These are phyloP conservation scores for Hydriomena furcata DNA, from an alignment of 2,888 invertebrate genomes.

Conservation along the genomic window DNA sequence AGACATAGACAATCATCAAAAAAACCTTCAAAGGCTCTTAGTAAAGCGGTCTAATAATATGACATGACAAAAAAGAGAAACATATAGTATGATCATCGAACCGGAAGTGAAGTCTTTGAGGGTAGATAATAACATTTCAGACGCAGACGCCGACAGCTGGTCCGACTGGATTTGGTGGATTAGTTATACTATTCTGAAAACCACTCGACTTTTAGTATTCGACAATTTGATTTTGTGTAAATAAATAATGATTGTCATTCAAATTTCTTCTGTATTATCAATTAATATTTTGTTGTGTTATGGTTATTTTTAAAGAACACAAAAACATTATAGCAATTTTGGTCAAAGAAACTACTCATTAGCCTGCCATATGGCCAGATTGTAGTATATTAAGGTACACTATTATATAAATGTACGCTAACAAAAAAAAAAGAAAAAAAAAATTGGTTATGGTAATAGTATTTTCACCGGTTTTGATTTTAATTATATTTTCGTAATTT, in stretches of 20 bases:
- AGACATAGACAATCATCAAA: not conserved
- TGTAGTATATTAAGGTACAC: too few relatives aligned
- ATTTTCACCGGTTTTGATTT: too few relatives aligned
- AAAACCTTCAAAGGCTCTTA: not conserved
- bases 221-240: not conserved
- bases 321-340: too few relatives aligned
- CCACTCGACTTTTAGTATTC: constrained; percentile 6
- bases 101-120: constrained; percentile 73
- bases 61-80: constrained; percentile 57
- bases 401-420: too few relatives aligned
- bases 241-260: not conserved
- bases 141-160: constrained; percentile 54
- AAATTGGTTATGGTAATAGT: too few relatives aligned
- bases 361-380: too few relatives aligned
- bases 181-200: constrained; percentile 42
- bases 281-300: too few relatives aligned
- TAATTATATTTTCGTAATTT: too few relatives aligned
- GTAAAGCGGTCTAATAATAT: not conserved
- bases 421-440: too few relatives aligned
- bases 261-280: too few relatives aligned
- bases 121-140: constrained; percentile 76
- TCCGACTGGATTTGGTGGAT: constrained; percentile 48
- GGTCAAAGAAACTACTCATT: too few relatives aligned
- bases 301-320: too few relatives aligned
- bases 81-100: constrained; percentile 64